These are phyloP conservation scores for Ciconia stormi DNA, from an alignment of 2,113 vertebrate genomes.

Conservation along the genomic window DNA sequence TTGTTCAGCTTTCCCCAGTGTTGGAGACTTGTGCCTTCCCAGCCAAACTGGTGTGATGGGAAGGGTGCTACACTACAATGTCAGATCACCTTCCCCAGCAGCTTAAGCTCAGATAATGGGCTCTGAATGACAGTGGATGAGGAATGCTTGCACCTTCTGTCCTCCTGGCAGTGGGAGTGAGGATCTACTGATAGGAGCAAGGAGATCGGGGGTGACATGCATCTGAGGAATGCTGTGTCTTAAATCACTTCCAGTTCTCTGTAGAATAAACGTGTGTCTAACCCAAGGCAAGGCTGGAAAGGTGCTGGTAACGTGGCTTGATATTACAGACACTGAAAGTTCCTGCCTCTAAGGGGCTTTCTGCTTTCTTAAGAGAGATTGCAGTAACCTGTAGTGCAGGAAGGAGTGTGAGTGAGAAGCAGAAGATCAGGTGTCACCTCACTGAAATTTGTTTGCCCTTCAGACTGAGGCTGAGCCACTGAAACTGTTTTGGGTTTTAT, in stretches of 20 bases:
- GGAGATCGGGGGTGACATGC: not conserved
- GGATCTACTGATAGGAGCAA: not conserved
- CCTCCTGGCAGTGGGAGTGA: not conserved
- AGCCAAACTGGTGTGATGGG: not conserved
- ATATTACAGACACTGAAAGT: not conserved
- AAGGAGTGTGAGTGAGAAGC: not conserved
- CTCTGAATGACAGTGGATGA: not conserved
- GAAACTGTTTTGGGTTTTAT: not conserved
- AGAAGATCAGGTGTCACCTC: not conserved
- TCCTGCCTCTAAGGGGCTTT: not conserved
- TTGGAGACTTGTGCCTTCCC: not conserved
- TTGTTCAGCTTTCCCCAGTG: not conserved
- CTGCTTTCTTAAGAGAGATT: not conserved
- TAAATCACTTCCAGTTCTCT: not conserved
- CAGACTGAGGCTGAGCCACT: not conserved
- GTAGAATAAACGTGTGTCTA: not conserved
- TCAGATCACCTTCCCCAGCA: not conserved
- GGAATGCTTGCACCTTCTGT: not conserved
- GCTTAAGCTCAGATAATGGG: not conserved
- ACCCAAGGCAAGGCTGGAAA: conserved; percentile 11
- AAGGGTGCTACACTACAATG: not conserved
- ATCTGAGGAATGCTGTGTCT: not conserved
- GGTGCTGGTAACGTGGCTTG: not conserved
- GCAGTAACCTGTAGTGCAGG: not conserved
- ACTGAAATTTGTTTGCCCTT: not conserved